Conservation (phyloP, 2,797 vertebrate species). For the Parauchenoglanis punctatus region DNA sequence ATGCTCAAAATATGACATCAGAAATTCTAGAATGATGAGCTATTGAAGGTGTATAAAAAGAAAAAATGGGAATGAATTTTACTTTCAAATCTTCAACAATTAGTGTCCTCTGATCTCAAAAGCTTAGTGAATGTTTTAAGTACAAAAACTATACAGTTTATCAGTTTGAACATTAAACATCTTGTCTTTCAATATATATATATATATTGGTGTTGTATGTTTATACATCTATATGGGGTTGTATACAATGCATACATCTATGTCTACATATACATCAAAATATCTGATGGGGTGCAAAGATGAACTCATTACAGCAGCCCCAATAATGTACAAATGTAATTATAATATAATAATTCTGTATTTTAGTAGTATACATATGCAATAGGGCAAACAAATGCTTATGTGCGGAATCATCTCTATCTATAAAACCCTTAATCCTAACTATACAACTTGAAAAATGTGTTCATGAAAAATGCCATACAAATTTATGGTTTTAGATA, state of each 20-base stretch:
- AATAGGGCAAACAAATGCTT: neutral
- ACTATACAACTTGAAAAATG: neutral
- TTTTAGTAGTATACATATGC: neutral
- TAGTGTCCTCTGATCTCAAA: too few species aligned
- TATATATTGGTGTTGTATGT: conserved; percentile 37
- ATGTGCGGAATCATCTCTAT: neutral
- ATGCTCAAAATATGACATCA: too few species aligned
- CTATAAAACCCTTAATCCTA: neutral
- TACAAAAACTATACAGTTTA: too few species aligned
- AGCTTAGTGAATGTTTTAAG: too few species aligned
- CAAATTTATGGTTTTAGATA: neutral
- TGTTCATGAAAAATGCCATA: neutral
- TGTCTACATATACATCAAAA: conserved; percentile 65
- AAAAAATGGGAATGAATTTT: too few species aligned
- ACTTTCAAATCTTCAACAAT: too few species aligned
- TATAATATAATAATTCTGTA: neutral
- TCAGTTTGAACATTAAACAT: too few species aligned
- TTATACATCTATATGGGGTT: conserved; percentile 63
- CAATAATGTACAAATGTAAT: neutral
- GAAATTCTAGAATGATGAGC: too few species aligned
- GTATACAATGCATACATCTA: conserved; percentile 68
- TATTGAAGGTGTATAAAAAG: too few species aligned
- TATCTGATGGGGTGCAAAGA: conserved; percentile 60
- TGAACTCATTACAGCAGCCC: neutral
- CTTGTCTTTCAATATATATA: too few species aligned